A percentile compares a stretch with the other conserved stretches of the same genome.
These are phyloP conservation scores for Cosmopolites sordidus DNA, from an alignment of 2,888 invertebrate species.

Conservation along the genomic window DNA sequence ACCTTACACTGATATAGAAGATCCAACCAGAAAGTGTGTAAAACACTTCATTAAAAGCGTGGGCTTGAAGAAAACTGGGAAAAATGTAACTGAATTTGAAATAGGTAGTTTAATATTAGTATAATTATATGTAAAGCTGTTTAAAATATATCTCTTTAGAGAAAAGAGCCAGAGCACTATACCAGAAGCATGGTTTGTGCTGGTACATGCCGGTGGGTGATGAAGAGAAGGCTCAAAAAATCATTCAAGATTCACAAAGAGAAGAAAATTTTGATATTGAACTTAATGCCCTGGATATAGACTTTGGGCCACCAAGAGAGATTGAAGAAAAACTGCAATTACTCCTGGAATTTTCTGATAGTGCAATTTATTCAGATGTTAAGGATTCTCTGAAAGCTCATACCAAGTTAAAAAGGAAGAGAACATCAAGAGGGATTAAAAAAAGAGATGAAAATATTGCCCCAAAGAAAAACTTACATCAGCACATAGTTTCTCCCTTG, in stretches of 20 bases:
- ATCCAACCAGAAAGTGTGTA: background rate
- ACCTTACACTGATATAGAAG: conserved; percentile 13
- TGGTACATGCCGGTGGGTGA: conserved; percentile 5
- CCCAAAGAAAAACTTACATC: background rate
- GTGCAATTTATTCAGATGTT: background rate
- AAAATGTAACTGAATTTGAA: conserved; percentile 6
- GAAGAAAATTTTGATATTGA: conserved; percentile 1
- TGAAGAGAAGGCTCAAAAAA: background rate
- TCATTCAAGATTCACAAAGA: background rate
- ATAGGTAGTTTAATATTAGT: conserved; percentile 4
- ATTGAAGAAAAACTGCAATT: background rate
- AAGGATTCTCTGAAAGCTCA: background rate
- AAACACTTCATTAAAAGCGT: background rate
- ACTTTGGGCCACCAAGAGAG: background rate
- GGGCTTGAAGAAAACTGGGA: background rate
- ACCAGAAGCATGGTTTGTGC: conserved; percentile 2
- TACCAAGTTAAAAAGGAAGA: background rate
- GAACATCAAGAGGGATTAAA: background rate
- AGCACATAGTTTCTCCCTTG: background rate
- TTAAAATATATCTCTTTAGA: conserved; percentile 1
- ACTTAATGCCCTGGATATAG: background rate
- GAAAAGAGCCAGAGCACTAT: conserved; percentile 6
- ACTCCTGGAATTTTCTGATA: background rate
- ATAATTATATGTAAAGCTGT: background rate
- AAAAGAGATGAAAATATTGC: background rate